Evolutionary conservation across 2,888 invertebrate species (phyloP).

Genomic region (Drosophila percnosoma): DNA sequence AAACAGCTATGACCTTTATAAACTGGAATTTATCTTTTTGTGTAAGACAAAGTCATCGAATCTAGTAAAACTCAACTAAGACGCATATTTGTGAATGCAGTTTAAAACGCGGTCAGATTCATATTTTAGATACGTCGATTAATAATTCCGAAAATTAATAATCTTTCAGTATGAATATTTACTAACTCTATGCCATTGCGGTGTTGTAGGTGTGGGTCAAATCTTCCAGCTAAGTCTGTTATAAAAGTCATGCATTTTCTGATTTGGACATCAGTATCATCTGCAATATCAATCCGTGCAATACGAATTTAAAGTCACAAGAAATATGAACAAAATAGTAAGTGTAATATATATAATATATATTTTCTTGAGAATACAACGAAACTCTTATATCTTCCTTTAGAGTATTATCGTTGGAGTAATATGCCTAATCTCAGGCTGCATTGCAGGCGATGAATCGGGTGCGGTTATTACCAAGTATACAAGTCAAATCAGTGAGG

Average conservation of each 20-base stretch:
- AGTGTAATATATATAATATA: conserved; percentile 36
- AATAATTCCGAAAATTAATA: conserved; percentile 54
- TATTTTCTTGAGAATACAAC: background rate
- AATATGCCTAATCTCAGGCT: conserved; percentile 48
- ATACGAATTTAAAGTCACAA: conserved; percentile 8
- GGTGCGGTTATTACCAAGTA: conserved; percentile 68
- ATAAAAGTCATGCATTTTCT: conserved; percentile 58
- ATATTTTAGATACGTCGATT: conserved; percentile 68
- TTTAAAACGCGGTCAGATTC: conserved; percentile 70
- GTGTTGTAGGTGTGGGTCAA: conserved; percentile 78
- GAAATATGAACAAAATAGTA: conserved; percentile 73
- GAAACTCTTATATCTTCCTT: conserved; percentile 10
- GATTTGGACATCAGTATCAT: conserved; percentile 64
- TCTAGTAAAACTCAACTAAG: conserved; percentile 35
- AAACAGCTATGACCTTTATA: conserved; percentile 57
- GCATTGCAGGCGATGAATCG: conserved; percentile 66
- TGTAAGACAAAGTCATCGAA: conserved; percentile 43
- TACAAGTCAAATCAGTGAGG: conserved; percentile 73
- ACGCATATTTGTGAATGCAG: conserved; percentile 32
- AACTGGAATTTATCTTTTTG: conserved; percentile 46
- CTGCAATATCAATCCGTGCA: conserved; percentile 43
- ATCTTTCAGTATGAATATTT: conserved; percentile 51
- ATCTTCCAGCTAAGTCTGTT: conserved; percentile 34
- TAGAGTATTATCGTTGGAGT: conserved; percentile 52
- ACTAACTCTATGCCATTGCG: conserved; percentile 30